Evolutionary conservation across 2,797 vertebrate species (phyloP), one percentile per base, ranked within the genome.

Genomic region (Thalassophryne amazonica): DNA sequence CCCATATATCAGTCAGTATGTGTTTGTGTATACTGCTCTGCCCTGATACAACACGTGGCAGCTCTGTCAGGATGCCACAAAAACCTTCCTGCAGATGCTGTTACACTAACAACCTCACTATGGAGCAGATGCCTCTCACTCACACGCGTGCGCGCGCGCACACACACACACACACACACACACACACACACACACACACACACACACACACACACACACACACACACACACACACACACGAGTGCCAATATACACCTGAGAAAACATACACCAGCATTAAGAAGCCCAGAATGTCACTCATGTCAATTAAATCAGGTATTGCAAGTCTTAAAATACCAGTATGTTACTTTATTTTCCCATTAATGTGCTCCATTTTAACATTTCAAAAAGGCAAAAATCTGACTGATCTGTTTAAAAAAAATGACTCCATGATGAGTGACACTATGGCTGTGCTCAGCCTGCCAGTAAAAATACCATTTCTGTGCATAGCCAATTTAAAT

Each of bases 51-150:
- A 39, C 13, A 24, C 35, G 13, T 29, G 6, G 11, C 7, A 7
- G 5, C 12, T 25, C 20, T 51, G 16, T 27, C 33, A 51, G 11
- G 15, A 22, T 23, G 58, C 30, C 35, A 29, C 17, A 17, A 14
- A 60, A 17, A 28, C 39, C 27, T 12, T 17, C 21, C 40, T 47
- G 12, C 24, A 24, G 42, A 25, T 54, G 36, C 23, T 24, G 36
- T 15, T 54, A 19, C 23, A 19, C 13, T 38, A 43, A 10, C 20
- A 21, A 4, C 4, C 21, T 20, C 33, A 38, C 40, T 52, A 9
- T 23, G 10, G 11, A 52, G 36, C 23, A 53, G 21, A 27, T 35
- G 22, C 21, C 27, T 17, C 3, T 36, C 3, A 17, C 13, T 24
- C 19, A 30, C 2, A 16, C 9, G n/a, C 8, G n/a, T n/a, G n/a